phyloP scores from a whole-genome alignment of 2,888 invertebrate genomes.

The Selenia dentaria region DNA sequence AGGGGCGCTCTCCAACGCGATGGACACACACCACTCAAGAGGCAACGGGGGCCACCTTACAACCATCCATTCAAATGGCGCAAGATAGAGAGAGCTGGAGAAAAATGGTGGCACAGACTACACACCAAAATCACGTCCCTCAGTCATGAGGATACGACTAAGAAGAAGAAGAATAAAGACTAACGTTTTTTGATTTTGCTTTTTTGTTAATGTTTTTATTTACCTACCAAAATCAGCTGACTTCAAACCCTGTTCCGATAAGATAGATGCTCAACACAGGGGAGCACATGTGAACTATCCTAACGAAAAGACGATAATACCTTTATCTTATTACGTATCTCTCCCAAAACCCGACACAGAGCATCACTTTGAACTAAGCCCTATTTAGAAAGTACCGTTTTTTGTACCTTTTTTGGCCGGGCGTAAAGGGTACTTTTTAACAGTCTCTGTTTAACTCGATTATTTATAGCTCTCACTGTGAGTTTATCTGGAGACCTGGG shows the following conservation, averaged over 20 bases:
- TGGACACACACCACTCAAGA: too few relatives aligned
- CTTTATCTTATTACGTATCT: slow-evolving; percentile 78
- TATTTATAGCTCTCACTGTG: slow-evolving; percentile 12
- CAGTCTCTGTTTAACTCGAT: slow-evolving; percentile 11
- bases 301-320: slow-evolving; percentile 80
- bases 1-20: too few relatives aligned
- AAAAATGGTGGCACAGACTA: too few relatives aligned
- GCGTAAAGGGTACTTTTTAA: slow-evolving; percentile 8
- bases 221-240: background rate
- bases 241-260: background rate
- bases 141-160: too few relatives aligned
- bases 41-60: too few relatives aligned
- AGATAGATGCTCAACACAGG: too few relatives aligned
- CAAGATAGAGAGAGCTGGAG: too few relatives aligned
- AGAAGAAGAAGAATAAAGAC: too few relatives aligned
- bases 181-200: too few relatives aligned
- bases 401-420: slow-evolving; percentile 25
- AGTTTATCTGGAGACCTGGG: slow-evolving; percentile 4
- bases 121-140: too few relatives aligned
- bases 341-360: slow-evolving; percentile 42
- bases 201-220: too few relatives aligned
- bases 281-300: slow-evolving; percentile 68
- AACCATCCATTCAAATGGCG: too few relatives aligned
- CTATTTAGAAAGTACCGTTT: slow-evolving; percentile 35
- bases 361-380: slow-evolving; percentile 42